A percentile compares a stretch with the other conserved stretches of the same genome.
These are phyloP conservation scores for Mesocentrotus franciscanus DNA, from an alignment of 53 echinoderm and acorn worm genomes.

Conservation along the genomic window DNA sequence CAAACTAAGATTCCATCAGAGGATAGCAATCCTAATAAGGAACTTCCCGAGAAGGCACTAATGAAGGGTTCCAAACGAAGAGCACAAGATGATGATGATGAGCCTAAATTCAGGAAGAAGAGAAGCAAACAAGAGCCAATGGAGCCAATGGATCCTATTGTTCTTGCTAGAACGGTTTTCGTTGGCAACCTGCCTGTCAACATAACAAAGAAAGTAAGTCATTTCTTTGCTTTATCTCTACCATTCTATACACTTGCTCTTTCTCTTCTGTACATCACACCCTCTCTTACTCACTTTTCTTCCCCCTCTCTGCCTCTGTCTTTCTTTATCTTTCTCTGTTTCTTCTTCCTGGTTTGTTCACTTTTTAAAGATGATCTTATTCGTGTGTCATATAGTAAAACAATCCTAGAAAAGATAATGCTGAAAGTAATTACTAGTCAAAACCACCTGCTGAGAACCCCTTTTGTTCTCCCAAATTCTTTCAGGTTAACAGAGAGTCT, in stretches of 20 bases:
- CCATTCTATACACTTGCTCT: neutral
- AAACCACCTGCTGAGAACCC: neutral
- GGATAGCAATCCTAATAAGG: neutral
- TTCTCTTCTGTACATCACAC: neutral
- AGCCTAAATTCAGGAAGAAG: neutral
- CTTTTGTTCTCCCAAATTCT: neutral
- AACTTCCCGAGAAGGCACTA: neutral
- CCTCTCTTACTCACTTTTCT: too few relatives aligned
- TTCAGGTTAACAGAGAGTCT: neutral
- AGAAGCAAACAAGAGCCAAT: neutral
- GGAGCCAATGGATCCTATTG: slow-evolving; percentile 20
- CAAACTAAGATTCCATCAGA: neutral
- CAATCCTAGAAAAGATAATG: too few relatives aligned
- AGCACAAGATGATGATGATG: neutral
- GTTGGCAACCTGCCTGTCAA: slow-evolving; percentile 84
- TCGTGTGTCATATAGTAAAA: too few relatives aligned
- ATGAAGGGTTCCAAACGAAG: neutral
- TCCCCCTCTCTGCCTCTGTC: neutral
- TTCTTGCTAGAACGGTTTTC: slow-evolving; percentile 77
- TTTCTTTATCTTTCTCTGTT: neutral
- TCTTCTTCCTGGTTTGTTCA: too few relatives aligned
- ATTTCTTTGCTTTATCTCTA: neutral
- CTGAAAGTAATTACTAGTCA: too few relatives aligned
- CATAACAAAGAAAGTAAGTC: slow-evolving; percentile 71
- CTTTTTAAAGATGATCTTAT: too few relatives aligned